Evolutionary conservation across 2,888 invertebrate genomes (phyloP).

Genomic region (Laspeyria flexula): DNA sequence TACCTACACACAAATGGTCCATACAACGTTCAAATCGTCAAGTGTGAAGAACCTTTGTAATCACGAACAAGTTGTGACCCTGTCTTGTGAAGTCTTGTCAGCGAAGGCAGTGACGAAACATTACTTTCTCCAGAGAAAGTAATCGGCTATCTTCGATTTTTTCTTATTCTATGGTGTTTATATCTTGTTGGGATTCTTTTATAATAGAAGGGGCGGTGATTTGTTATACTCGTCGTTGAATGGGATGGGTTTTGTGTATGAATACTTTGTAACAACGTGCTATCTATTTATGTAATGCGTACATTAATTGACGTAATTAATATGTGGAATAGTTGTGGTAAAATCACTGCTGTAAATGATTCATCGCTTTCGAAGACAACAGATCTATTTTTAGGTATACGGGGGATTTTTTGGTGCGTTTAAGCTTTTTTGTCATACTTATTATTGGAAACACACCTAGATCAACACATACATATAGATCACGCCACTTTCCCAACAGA

Average conservation of each 20-base stretch:
- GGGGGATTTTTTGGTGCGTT: too few species aligned
- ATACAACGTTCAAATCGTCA: neutral
- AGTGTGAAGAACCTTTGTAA: slow-evolving; percentile 27
- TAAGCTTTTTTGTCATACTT: too few species aligned
- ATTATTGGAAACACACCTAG: too few species aligned
- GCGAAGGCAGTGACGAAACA: slow-evolving; percentile 38
- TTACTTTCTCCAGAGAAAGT: slow-evolving; percentile 55
- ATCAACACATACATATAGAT: too few species aligned
- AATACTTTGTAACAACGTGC: neutral
- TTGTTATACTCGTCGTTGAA: neutral
- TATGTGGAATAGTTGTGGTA: too few species aligned
- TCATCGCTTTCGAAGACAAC: too few species aligned
- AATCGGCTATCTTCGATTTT: slow-evolving; percentile 41
- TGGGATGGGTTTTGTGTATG: neutral
- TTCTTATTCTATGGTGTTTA: slow-evolving; percentile 37
- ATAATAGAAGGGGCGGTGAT: neutral
- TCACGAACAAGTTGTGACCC: slow-evolving; percentile 6
- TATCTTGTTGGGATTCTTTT: slow-evolving; percentile 29
- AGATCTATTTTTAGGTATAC: too few species aligned
- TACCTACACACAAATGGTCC: too few species aligned
- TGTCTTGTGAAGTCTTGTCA: slow-evolving; percentile 22
- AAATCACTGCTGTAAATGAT: too few species aligned
- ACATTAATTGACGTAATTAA: too few species aligned
- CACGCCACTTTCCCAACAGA: too few species aligned
- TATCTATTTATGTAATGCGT: too few species aligned